phyloP scores from a whole-genome alignment of 1,140 invertebrate species.

The Trichoplusia ni region DNA sequence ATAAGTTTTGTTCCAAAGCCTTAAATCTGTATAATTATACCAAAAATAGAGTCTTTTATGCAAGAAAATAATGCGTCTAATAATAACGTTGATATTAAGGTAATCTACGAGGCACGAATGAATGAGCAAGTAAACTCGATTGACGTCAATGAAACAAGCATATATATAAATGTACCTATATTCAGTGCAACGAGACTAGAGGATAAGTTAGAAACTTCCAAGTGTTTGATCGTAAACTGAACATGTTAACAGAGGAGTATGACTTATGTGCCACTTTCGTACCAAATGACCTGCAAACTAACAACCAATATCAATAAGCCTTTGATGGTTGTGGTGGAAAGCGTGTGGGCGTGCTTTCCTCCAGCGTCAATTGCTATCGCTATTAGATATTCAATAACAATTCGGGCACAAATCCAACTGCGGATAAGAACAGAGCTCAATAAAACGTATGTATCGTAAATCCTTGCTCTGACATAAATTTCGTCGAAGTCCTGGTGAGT shows the following conservation, averaged over 20 bases:
- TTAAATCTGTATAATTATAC: not conserved
- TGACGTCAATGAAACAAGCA: conserved; percentile 19
- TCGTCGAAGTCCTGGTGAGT: too few relatives aligned
- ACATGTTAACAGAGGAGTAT: conserved; percentile 3
- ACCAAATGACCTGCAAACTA: not conserved
- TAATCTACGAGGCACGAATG: conserved; percentile 14
- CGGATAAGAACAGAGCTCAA: too few relatives aligned
- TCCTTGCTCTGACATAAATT: too few relatives aligned
- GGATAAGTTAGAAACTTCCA: not conserved
- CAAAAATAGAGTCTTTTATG: not conserved
- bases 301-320: conserved; percentile 1
- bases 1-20: too few relatives aligned
- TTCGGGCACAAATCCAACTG: not conserved
- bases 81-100: conserved; percentile 1
- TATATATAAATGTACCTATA: not conserved
- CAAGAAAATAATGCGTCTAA: not conserved
- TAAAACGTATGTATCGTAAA: too few relatives aligned
- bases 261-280: not conserved
- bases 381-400: too few relatives aligned
- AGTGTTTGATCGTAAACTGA: not conserved
- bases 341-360: not conserved
- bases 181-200: not conserved
- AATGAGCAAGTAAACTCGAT: conserved; percentile 11
- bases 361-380: not conserved
- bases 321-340: conserved; percentile 2